Conservation (phyloP, 2,113 vertebrate species). For the Cacatua alba region DNA sequence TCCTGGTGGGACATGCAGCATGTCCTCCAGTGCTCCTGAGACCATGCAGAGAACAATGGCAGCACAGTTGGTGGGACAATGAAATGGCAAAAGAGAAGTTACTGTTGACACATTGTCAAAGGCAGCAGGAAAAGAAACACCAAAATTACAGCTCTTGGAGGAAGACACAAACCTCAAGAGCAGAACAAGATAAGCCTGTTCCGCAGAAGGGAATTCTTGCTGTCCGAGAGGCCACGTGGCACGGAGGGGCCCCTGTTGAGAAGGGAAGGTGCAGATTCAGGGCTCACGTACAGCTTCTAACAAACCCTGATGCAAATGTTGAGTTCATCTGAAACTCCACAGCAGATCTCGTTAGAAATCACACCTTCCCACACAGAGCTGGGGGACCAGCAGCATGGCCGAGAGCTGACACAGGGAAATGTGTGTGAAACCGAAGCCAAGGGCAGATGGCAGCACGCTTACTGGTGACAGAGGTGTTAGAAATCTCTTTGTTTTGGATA, state of each 20-base stretch:
- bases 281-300: neutral
- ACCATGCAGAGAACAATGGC: neutral
- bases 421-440: neutral
- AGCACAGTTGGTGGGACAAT: neutral
- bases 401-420: neutral
- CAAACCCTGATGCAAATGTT: neutral
- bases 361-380: neutral
- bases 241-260: neutral
- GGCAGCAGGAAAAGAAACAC: slow-evolving; percentile 7
- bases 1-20: neutral
- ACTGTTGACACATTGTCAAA: neutral
- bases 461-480: neutral
- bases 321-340: neutral
- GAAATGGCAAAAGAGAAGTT: neutral
- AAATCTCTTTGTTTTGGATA: neutral
- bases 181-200: slow-evolving; percentile 67
- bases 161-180: neutral
- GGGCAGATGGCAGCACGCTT: neutral
- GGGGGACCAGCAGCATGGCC: neutral
- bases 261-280: neutral
- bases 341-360: neutral
- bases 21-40: neutral
- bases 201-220: slow-evolving; percentile 19
- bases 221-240: slow-evolving; percentile 10
- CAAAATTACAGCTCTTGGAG: slow-evolving; percentile 34